Base-by-base conservation (phyloP, 2,888 invertebrate species). In the Baccha elongata region DNA sequence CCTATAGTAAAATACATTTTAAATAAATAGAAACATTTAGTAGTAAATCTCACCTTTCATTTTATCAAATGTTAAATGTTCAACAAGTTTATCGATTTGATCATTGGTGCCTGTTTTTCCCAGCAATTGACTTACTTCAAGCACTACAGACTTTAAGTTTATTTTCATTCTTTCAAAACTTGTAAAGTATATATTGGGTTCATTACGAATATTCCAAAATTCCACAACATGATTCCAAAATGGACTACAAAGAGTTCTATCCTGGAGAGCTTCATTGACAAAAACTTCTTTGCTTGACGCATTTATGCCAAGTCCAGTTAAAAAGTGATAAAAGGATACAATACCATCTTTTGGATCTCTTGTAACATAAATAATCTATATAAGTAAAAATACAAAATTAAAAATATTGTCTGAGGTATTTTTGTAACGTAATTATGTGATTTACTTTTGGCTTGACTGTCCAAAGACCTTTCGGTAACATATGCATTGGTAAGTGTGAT, bases 281-380 rank as follows among this genome's bases (percentile, higher is more conserved):
- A 73, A 86, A 0, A 91, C 92, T 85, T 92, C 91, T 81, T 94
- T 93, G 86, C 93, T 93, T 0, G 64, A 72, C 23, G 93, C 92
- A 8, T 88, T 87, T 83, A 93, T 93, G 86, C 93, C 93, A 0
- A 93, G 93, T 48, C 92, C 91, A 81, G 93, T 92, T 0, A 93
- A 88, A 79, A 93, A 92, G 88, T 96, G 94, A 87, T 94, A 97
- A 88, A 93, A 96, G 0, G 96, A 97, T 0, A 96, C 94, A 0
- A 93, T 93, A 0, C 95, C 94, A 88, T 97, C 97, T 88, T 96
- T 94, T 0, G 96, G 96, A 90, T 97, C 96, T 81, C 97, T 92
- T 0, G 95, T 95, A 0, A 96, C 93, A 87, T 96, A 97, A 42
- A 97, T 93, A 21, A 96, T 91, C 92, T 94, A 58, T n/a, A n/a